Evolutionary conservation across 1,140 invertebrate species (phyloP).

Genomic region (Solenopsis invicta): DNA sequence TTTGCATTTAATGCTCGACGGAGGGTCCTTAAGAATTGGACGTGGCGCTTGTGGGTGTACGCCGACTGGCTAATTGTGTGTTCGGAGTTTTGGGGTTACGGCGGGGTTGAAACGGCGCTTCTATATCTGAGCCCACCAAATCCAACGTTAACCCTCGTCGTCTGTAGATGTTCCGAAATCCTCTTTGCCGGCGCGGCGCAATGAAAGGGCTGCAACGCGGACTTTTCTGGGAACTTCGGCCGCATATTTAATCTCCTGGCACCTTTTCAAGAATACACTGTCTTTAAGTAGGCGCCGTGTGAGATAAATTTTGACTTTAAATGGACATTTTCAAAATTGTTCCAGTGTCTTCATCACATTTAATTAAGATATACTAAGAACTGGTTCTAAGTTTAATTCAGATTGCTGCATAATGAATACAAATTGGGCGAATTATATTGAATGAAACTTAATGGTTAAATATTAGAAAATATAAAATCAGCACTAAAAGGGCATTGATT

Average conservation of each 20-base stretch:
- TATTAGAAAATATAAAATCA: constrained; percentile 19
- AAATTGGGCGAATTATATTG: neutral
- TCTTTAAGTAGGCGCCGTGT: constrained; percentile 10
- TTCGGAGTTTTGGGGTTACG: constrained; percentile 50
- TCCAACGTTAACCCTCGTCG: constrained; percentile 63
- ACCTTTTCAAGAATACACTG: constrained; percentile 29
- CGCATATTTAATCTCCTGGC: constrained; percentile 61
- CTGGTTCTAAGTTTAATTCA: neutral
- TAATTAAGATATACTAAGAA: constrained; percentile 1
- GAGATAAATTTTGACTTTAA: constrained; percentile 27
- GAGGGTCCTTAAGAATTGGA: constrained; percentile 84
- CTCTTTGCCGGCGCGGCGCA: constrained; percentile 21
- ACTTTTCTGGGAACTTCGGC: constrained; percentile 35
- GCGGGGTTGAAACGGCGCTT: constrained; percentile 49
- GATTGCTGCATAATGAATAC: neutral
- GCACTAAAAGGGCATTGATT: neutral
- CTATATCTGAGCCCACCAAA: constrained; percentile 67
- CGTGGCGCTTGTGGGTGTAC: constrained; percentile 65
- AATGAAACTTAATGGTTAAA: neutral
- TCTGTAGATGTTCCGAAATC: constrained; percentile 43
- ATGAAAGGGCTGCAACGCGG: constrained; percentile 44
- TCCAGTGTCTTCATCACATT: neutral
- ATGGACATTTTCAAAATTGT: constrained; percentile 18
- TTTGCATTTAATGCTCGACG: constrained; percentile 78
- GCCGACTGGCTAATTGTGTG: constrained; percentile 71